Conservation (phyloP, 2,113 vertebrate genomes). For the Bubalus kerabau region DNA sequence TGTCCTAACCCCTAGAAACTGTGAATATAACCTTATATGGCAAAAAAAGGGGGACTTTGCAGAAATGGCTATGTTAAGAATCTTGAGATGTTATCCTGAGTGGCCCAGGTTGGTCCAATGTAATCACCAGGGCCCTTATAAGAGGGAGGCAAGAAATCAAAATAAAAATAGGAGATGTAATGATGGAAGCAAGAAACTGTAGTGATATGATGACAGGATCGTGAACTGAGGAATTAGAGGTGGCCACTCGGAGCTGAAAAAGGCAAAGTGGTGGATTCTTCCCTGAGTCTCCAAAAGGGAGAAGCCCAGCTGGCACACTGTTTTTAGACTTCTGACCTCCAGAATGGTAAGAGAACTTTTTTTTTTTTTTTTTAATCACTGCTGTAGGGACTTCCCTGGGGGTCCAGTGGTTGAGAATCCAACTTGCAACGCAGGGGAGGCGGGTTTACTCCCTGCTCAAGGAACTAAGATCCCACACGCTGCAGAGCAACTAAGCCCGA, state of each 20-base stretch:
- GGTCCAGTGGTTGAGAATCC: neutral
- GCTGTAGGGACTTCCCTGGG: neutral
- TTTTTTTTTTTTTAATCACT: neutral
- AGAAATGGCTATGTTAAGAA: neutral
- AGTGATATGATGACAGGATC: neutral
- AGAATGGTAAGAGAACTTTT: neutral
- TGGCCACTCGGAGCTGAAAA: neutral
- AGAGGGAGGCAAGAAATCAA: neutral
- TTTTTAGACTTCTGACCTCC: neutral
- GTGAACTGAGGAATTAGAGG: neutral
- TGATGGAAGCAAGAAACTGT: neutral
- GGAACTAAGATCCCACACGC: neutral
- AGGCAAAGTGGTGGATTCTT: neutral
- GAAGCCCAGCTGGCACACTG: neutral
- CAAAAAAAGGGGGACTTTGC: neutral
- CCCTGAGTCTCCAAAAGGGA: neutral
- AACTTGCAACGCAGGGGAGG: neutral
- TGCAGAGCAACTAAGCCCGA: neutral
- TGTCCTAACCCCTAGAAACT: neutral
- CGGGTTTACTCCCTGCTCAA: neutral
- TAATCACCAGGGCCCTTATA: neutral
- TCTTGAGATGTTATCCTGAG: neutral
- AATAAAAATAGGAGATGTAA: neutral
- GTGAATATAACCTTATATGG: neutral
- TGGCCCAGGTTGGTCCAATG: neutral